Base-by-base conservation (phyloP, 2,888 invertebrate species). In the Lordiphosa andalusiaca region DNA sequence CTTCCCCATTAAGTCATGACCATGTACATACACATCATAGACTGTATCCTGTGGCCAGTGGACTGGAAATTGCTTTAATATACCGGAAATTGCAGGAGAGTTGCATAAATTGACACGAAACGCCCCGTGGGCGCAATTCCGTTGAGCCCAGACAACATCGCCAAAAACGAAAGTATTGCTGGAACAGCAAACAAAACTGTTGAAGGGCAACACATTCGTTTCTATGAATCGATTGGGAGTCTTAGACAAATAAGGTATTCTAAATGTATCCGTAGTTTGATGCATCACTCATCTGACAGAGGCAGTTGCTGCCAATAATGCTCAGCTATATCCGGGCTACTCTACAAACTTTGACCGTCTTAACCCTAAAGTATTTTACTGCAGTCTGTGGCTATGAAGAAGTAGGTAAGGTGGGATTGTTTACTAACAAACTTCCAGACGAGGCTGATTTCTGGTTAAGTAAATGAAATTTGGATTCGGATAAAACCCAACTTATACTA, bases 51-150 rank as follows among this genome's bases (percentile, higher is more conserved):
- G 56, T 66, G 61, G 64, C 54, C 53, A 64, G 55, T 73, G 57
- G 54, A 50, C 59, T 82, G 84, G 84, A 82, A 82, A 84, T 84
- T 84, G 83, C 84, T 83, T 83, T 84, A 82, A 82, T 84, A 76
- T 68, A 74, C 70, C 84, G 82, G 76, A 75, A 84, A 87, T 85
- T 80, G 74, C 73, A 73, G 68, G 81, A 65, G 82, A 80, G 80
- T 73, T 86, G 85, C 84, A 86, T 83, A 84, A 84, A 87, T 87
- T 86, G 87, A 84, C 86, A 84, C 86, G 72, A 80, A 77, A 81
- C 84, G 86, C 86, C 86, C 85, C 77, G 69, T 46, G 86, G 87
- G 86, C 85, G 66, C 82, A 84, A 85, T 86, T 72, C 80, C 46
- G 41, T 67, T 54, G 60, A 56, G 51, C 57, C 48, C 61, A 61